Base-by-base conservation (phyloP, 1,140 invertebrate genomes). In the Pemphigus obesinymphae region DNA sequence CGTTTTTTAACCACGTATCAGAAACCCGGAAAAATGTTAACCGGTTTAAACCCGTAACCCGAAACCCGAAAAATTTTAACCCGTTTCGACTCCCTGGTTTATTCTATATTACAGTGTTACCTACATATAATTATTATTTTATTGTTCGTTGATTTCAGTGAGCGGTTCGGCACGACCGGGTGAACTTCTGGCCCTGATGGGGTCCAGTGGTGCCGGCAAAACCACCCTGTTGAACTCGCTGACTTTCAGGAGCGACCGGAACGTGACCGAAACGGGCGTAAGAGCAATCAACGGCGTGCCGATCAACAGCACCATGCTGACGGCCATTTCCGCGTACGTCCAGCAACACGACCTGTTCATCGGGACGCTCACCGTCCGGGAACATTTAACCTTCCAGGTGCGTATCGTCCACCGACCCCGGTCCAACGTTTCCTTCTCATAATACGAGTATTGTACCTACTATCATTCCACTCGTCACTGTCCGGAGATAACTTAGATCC, bases 311-410 rank as follows among this genome's bases (percentile, higher is more conserved):
- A 91, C 91, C 68, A 89, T 91, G 3, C 88, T 97, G 78, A 91
- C 92, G 20, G 91, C 92, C 7, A 88, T 95, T 17, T 96, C 94
- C 0, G 97, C 96, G 0, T 99, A 99, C 85, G 96, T 99, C 0
- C 96, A 98, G 86, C 97, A 99, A 87, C 93, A 96, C 83, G 96
- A 97, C 87, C 87, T 97, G n/a, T 98, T 98, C 86, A 93, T 97
- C 82, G 95, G 94, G 1, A 96, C 93, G 0, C 88, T 98, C n/a
- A 97, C 96, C 0, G 95, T 97, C 3, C 89, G 89, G 80, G 96
- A 98, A 85, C 96, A 98, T 88, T 89, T 98, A 6, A 89, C 92
- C 15, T 97, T 97, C 86, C 93, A 95, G 89, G 93, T 93, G 7
- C 29, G 29, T n/a, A n/a, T n/a, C n/a, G n/a, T n/a, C n/a, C n/a